Percentiles rank a stretch among this genome's conserved stretches.
Evolutionary conservation across 2,888 invertebrate species (phyloP).

Genomic region (Drosophila paranaensis): DNA sequence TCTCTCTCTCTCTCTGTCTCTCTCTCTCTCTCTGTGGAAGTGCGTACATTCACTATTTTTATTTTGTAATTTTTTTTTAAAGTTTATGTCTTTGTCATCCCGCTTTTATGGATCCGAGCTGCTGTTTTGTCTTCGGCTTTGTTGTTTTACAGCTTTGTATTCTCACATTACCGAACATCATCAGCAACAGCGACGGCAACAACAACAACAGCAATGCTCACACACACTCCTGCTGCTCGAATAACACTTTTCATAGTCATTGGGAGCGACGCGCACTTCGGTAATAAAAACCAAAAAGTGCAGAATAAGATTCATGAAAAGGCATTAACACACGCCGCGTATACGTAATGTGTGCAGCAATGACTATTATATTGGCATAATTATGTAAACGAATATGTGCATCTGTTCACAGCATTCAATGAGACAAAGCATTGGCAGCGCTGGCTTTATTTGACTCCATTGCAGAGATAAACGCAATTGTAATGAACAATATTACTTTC

Average conservation of each 20-base stretch:
- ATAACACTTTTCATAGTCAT: slow-evolving; percentile 58
- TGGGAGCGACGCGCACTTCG: slow-evolving; percentile 31
- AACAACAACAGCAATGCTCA: not conserved
- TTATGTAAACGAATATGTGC: not conserved
- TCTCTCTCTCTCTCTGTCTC: not conserved
- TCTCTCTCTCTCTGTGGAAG: not conserved
- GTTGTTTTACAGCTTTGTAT: slow-evolving; percentile 53
- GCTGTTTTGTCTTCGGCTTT: slow-evolving; percentile 55
- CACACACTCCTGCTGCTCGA: slow-evolving; percentile 3
- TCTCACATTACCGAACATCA: slow-evolving; percentile 9
- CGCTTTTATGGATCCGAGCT: slow-evolving; percentile 44
- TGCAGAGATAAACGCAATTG: no score
- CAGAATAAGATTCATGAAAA: slow-evolving; percentile 47
- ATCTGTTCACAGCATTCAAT: not conserved
- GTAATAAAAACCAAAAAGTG: slow-evolving; percentile 36
- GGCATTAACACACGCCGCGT: slow-evolving; percentile 49
- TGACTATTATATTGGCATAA: slow-evolving; percentile 23
- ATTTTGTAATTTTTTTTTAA: slow-evolving; percentile 40
- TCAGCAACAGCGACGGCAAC: not conserved
- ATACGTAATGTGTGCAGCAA: slow-evolving; percentile 41
- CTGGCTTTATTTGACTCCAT: not conserved
- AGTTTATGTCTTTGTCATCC: slow-evolving; percentile 60
- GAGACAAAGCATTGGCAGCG: not conserved
- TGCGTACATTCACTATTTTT: not conserved
- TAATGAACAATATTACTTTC: not conserved